These are phyloP conservation scores for Pelodytes ibericus DNA, from an alignment of 2,797 vertebrate genomes.

Conservation along the genomic window DNA sequence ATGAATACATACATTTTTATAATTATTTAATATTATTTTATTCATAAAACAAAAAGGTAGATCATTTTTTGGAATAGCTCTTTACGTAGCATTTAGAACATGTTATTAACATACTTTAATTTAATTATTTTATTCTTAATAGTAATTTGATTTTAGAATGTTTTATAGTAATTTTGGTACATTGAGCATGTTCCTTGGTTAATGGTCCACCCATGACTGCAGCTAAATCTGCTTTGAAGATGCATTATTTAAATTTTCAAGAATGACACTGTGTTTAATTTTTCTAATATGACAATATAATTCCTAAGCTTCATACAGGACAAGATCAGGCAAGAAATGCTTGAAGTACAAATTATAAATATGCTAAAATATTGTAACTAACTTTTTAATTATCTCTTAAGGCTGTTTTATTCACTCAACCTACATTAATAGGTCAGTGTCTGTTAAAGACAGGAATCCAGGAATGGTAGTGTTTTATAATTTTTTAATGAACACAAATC, in stretches of 20 bases:
- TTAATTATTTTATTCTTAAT: too few species aligned
- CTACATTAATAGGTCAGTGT: constrained; percentile 45
- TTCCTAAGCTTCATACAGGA: neutral
- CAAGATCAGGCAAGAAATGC: constrained; percentile 22
- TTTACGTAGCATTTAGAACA: too few species aligned
- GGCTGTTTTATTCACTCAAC: constrained; percentile 37
- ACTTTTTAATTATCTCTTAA: constrained; percentile 40
- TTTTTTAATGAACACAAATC: constrained; percentile 44
- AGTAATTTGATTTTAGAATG: too few species aligned
- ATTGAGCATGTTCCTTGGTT: too few species aligned
- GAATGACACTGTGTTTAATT: constrained; percentile 7
- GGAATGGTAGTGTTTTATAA: constrained; percentile 23
- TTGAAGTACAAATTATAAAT: constrained; percentile 20
- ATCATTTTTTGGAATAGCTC: too few species aligned
- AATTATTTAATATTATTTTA: too few species aligned
- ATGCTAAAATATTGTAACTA: constrained; percentile 19
- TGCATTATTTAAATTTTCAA: neutral
- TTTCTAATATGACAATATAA: constrained; percentile 2
- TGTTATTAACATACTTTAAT: too few species aligned
- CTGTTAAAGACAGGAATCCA: constrained; percentile 20
- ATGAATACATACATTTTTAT: too few species aligned
- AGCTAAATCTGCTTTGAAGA: neutral
- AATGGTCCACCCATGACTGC: too few species aligned
- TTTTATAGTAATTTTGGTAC: too few species aligned
- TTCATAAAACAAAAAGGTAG: too few species aligned